Evolutionary conservation across 2,888 invertebrate species (phyloP).

Genomic region (Xestoiulus laeticollis): DNA sequence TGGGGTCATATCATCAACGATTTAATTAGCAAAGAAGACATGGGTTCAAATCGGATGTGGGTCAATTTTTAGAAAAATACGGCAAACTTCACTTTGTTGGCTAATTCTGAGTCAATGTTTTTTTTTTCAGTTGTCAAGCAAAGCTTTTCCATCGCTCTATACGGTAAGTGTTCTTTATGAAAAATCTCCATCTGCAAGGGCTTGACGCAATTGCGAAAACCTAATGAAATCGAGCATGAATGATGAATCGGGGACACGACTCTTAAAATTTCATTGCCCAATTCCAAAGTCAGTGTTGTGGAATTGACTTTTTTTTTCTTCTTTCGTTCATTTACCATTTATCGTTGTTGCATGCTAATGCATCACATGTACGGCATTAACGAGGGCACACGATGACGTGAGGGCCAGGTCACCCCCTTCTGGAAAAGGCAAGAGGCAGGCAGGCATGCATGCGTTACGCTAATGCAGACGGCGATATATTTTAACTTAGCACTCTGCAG

Average conservation of each 20-base stretch:
- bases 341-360: conserved; percentile 19
- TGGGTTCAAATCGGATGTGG: neutral
- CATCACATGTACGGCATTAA: neutral
- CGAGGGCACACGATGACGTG: neutral
- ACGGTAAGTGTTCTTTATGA: neutral
- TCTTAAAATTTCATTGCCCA: conserved; percentile 13
- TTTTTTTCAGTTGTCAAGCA: neutral
- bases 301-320: neutral
- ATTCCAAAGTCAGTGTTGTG: conserved; percentile 14
- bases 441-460: neutral
- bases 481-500: conserved; percentile 7
- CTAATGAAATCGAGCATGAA: conserved; percentile 45
- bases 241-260: conserved; percentile 38
- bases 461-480: neutral
- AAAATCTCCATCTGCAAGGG: neutral
- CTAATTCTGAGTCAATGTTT: neutral
- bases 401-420: conserved; percentile 1
- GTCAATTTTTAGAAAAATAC: neutral
- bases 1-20: neutral
- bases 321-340: neutral
- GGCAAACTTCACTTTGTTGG: neutral
- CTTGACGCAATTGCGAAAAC: neutral
- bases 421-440: neutral
- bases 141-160: neutral
- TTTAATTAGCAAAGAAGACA: neutral